A percentile compares a stretch with the other conserved stretches of the same genome.
phyloP scores from a whole-genome alignment of 2,797 vertebrate species.

The Labroides dimidiatus region DNA sequence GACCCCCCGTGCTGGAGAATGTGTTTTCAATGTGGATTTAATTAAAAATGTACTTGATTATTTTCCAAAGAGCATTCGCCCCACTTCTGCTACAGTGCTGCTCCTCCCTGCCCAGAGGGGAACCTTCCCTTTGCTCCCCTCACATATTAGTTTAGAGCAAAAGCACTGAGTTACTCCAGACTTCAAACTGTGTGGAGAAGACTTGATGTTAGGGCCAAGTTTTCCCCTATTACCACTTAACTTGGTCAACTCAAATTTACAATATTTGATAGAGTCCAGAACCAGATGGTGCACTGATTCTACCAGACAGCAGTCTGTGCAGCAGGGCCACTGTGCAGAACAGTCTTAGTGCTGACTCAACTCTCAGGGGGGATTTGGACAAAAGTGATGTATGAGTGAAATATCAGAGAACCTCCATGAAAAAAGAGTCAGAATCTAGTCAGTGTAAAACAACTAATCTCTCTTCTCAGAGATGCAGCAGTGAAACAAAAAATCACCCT shows the following conservation, averaged over 20 bases:
- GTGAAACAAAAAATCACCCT: not conserved
- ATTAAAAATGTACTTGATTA: constrained; percentile 10
- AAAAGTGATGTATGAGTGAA: too few relatives aligned
- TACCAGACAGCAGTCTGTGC: not conserved
- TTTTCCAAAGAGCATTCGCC: constrained; percentile 9
- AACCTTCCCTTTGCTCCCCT: not conserved
- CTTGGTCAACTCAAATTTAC: not conserved
- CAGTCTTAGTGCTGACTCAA: not conserved
- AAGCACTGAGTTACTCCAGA: not conserved
- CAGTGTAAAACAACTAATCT: not conserved
- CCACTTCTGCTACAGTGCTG: not conserved
- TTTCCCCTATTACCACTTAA: not conserved
- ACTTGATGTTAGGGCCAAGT: not conserved
- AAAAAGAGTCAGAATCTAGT: not conserved
- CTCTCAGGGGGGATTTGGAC: not conserved
- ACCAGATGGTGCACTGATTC: not conserved
- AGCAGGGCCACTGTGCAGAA: not conserved
- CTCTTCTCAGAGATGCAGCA: not conserved
- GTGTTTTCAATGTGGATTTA: not conserved
- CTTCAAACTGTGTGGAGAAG: not conserved
- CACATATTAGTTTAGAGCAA: not conserved
- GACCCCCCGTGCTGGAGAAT: not conserved
- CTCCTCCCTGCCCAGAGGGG: constrained; percentile 12
- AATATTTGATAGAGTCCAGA: not conserved
- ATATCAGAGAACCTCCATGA: not conserved